Base-by-base conservation (phyloP, 2,797 vertebrate genomes). In the Malurus leucopterus region DNA sequence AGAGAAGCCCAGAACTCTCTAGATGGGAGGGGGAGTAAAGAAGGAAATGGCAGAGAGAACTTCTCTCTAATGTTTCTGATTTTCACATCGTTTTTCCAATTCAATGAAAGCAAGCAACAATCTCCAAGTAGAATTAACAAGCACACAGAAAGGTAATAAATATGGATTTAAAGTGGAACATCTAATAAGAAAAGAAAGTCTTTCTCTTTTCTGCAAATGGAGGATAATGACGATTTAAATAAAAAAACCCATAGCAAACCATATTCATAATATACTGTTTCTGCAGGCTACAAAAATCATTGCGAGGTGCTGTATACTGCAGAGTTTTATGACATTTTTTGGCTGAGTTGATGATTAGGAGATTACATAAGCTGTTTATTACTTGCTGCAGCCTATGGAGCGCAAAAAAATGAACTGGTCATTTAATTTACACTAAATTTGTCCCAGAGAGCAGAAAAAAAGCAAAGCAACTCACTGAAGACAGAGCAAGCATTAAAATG, bases 301-400 rank as follows among this genome's bases (percentile, higher is more conserved):
- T 90, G 84, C 2, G 32, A 95, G 86, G 65, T 91, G 84, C 53
- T 91, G 71, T 86, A 90, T 50, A 86, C 71, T 91, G 87, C 79
- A 88, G 84, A 90, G 80, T 84, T 96, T 95, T 89, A 92, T 84
- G 80, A 90, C 90, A 94, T 83, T 93, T 87, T 96, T 96, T 96
- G 87, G 84, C 91, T 91, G 68, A 95, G 79, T 89, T 94, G 74
- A 95, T 90, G 86, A 94, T 95, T 94, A 85, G 68, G 50, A 95
- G 93, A 95, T 94, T 94, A 96, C 89, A 93, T 94, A 95, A 96
- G 90, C 74, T 96, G 92, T 95, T 95, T 96, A 93, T 94, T 95
- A 92, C 90, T 93, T 93, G 51, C 84, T 93, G 94, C 26, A 95
- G 86, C 86, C 91, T 95, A 93, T 77, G 91, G 83, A 95, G 76